phyloP scores from a whole-genome alignment of 2,888 invertebrate genomes.

The Cancer borealis region DNA sequence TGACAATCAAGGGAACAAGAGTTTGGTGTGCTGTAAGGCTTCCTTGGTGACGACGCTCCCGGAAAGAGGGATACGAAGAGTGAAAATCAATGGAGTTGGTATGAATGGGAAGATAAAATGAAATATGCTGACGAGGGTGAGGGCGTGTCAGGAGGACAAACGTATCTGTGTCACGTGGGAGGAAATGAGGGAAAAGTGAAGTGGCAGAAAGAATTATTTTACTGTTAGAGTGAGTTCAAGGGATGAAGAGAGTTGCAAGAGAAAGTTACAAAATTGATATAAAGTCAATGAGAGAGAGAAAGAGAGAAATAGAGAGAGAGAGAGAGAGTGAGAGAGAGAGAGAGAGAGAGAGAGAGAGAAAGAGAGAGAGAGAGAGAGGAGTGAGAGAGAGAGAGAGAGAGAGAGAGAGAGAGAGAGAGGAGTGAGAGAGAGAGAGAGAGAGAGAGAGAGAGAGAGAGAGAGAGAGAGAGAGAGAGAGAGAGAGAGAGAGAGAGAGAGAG shows the following conservation, averaged over 20 bases:
- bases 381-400: conserved; percentile 53
- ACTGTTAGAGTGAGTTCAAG: background rate
- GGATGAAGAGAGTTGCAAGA: background rate
- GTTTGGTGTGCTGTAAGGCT: background rate
- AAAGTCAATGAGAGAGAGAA: conserved; percentile 13
- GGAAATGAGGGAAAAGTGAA: conserved; percentile 26
- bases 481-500: conserved; percentile 57
- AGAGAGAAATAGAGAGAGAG: conserved; percentile 15
- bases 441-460: conserved; percentile 39
- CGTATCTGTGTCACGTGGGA: conserved; percentile 34
- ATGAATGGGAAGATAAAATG: background rate
- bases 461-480: conserved; percentile 55
- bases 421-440: conserved; percentile 9
- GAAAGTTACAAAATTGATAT: conserved; percentile 23
- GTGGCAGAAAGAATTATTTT: background rate
- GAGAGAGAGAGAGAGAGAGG: conserved; percentile 33
- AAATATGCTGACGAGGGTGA: conserved; percentile 26
- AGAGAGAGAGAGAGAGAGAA: conserved; percentile 24
- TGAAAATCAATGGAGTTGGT: background rate
- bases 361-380: background rate
- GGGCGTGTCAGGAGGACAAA: conserved; percentile 30
- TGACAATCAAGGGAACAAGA: background rate
- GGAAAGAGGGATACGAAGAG: background rate
- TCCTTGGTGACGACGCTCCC: background rate
- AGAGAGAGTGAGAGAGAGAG: conserved; percentile 49